These are phyloP conservation scores for Sialis fuliginosa DNA, from an alignment of 2,888 invertebrate species.

Conservation along the genomic window DNA sequence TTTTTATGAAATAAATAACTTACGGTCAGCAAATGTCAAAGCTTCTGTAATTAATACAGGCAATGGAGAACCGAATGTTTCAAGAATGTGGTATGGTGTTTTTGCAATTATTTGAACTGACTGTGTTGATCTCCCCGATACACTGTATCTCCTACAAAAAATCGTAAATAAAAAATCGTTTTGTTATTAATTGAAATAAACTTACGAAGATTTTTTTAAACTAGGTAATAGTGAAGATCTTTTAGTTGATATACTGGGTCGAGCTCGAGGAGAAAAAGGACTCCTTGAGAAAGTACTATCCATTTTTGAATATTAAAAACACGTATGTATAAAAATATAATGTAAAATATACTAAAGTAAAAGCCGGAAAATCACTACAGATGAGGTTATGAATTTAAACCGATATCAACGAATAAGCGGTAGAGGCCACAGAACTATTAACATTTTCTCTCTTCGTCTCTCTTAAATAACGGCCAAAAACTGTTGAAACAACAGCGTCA, in stretches of 20 bases:
- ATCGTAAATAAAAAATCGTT: conserved; percentile 5
- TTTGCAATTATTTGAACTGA: conserved; percentile 60
- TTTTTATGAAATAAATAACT: conserved; percentile 13
- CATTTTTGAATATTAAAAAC: conserved; percentile 9
- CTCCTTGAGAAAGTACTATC: conserved; percentile 14
- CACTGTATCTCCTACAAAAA: conserved; percentile 28
- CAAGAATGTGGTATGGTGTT: conserved; percentile 53
- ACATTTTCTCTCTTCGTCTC: too few species aligned
- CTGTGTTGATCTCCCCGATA: conserved; percentile 43
- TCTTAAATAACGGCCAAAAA: too few species aligned
- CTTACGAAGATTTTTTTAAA: conserved; percentile 23
- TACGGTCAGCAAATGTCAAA: conserved; percentile 58
- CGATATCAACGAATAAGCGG: too few species aligned
- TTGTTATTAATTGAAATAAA: conserved; percentile 3
- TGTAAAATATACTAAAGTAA: too few species aligned
- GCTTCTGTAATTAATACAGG: conserved; percentile 84
- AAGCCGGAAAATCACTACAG: too few species aligned
- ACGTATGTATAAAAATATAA: neutral
- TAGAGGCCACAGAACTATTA: too few species aligned
- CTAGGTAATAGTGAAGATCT: conserved; percentile 14
- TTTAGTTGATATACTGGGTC: conserved; percentile 15
- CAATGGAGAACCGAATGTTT: conserved; percentile 62
- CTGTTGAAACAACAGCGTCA: too few species aligned
- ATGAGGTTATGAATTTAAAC: too few species aligned
- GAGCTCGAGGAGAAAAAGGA: conserved; percentile 20